phyloP scores from a whole-genome alignment of 2,888 invertebrate genomes.

The Ennomos quercinarius region DNA sequence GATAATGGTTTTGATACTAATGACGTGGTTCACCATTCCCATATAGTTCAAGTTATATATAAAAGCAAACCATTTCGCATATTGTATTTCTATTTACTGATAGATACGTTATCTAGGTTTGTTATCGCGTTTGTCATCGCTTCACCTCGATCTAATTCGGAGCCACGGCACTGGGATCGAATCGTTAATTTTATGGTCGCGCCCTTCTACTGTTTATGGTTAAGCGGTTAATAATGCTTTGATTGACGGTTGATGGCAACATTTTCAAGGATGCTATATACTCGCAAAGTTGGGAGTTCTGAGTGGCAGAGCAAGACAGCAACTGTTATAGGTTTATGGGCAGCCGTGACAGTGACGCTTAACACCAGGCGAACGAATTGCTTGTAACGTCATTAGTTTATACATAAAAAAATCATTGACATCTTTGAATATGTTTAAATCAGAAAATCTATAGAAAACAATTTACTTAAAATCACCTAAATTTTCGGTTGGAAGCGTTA shows the following conservation, averaged over 20 bases:
- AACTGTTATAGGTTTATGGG: too few species aligned
- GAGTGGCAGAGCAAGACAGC: too few species aligned
- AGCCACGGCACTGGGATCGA: conserved; percentile 42
- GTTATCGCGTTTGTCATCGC: conserved; percentile 68
- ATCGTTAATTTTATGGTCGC: conserved; percentile 15
- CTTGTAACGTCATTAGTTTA: too few species aligned
- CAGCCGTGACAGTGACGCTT: too few species aligned
- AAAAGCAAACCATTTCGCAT: conserved; percentile 51
- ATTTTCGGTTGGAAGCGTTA: too few species aligned
- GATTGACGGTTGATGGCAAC: conserved; percentile 21
- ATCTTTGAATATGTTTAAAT: too few species aligned
- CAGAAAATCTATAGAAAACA: too few species aligned
- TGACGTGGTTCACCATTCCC: too few species aligned
- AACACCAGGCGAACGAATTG: too few species aligned
- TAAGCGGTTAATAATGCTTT: conserved; percentile 17
- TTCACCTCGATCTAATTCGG: conserved; percentile 72
- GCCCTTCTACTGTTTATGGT: conserved; percentile 25
- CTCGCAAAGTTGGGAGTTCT: conserved; percentile 9
- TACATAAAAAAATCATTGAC: too few species aligned
- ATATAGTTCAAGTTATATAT: conserved; percentile 18
- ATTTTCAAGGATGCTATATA: conserved; percentile 18
- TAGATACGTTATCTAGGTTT: conserved; percentile 62
- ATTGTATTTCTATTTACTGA: conserved; percentile 48
- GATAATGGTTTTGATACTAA: too few species aligned
- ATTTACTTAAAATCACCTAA: too few species aligned